Evolutionary conservation across 2,113 vertebrate genomes (phyloP), one percentile per base, ranked within the genome.

Genomic region (Micronycteris hirsuta): DNA sequence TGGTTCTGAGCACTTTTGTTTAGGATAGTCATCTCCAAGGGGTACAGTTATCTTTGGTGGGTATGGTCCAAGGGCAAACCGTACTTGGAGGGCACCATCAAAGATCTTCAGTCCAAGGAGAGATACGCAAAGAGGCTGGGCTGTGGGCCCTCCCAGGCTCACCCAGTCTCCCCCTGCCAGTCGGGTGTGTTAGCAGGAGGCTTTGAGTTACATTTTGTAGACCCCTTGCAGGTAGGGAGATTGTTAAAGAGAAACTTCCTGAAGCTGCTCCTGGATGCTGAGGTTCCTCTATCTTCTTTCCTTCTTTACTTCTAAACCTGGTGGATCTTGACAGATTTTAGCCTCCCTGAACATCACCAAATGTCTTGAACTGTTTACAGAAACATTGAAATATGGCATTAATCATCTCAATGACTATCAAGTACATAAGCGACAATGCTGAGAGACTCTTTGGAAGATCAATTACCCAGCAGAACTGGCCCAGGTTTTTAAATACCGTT

Each of bases 121-220:
- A 11, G 3, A 82, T 4, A 4, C n/a, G 0, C 16, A 47, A 52
- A 6, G 7, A 12, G 0, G 10, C 58, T 1, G 3, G 12, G 33
- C 45, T 26, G 22, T 84, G 31, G 12, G 13, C 41, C 41, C 7
- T 73, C 17, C 14, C 10, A 36, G 71, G 17, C 54, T 58, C 14
- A 0, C 4, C 58, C 33, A 24, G 7, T 17, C 20, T 82, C 22
- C 83, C n/a, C 68, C 31, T 84, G 22, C 14, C 52, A 58, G 49
- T 3, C 31, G 19, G 16, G 4, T 31, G 2, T 14, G 1, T 67
- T 26, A 41, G 7, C 41, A 78, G 33, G n/a, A 9, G 1, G 38
- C 22, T 95, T 20, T 15, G 43, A 31, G 45, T 22, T 47, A 26
- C 7, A 49, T 15, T 52, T 63, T 73, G 3, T 74, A 84, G 52